Percentiles rank a stretch among this genome's conserved stretches.
phyloP scores from a whole-genome alignment of 1,140 invertebrate species.

The Plodia interpunctella region DNA sequence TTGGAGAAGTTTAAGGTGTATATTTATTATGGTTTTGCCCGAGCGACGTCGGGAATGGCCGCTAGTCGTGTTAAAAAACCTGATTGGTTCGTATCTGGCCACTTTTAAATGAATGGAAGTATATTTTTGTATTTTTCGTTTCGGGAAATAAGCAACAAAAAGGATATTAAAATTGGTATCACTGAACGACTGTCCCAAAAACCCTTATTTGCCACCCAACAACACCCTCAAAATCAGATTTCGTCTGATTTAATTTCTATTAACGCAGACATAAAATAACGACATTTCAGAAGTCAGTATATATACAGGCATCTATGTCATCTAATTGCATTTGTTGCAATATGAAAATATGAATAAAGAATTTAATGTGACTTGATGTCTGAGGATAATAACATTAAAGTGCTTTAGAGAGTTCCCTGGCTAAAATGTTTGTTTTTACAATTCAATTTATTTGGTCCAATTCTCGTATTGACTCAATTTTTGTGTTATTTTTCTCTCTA shows the following conservation, averaged over 20 bases:
- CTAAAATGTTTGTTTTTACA: constrained; percentile 54
- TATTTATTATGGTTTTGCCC: too few relatives aligned
- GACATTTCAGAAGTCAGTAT: background rate
- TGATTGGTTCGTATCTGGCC: too few relatives aligned
- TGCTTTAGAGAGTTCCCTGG: constrained; percentile 52
- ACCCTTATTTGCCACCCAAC: background rate
- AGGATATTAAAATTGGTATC: background rate
- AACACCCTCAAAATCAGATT: background rate
- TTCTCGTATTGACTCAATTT: too few relatives aligned
- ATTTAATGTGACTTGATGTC: constrained; percentile 72
- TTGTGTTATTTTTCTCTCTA: background rate
- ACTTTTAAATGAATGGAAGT: too few relatives aligned
- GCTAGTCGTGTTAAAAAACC: too few relatives aligned
- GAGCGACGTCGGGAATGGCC: too few relatives aligned
- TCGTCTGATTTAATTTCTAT: constrained; percentile 4
- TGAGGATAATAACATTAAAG: constrained; percentile 63
- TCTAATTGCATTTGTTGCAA: too few relatives aligned
- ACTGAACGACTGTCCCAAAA: background rate
- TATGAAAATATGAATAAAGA: constrained; percentile 71
- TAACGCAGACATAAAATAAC: background rate
- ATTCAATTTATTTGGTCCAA: constrained; percentile 47
- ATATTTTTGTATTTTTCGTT: background rate
- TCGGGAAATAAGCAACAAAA: background rate
- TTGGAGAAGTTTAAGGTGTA: too few relatives aligned
- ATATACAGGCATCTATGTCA: too few relatives aligned